phyloP scores from a whole-genome alignment of 2,113 vertebrate species.

The Asarcornis scutulata region DNA sequence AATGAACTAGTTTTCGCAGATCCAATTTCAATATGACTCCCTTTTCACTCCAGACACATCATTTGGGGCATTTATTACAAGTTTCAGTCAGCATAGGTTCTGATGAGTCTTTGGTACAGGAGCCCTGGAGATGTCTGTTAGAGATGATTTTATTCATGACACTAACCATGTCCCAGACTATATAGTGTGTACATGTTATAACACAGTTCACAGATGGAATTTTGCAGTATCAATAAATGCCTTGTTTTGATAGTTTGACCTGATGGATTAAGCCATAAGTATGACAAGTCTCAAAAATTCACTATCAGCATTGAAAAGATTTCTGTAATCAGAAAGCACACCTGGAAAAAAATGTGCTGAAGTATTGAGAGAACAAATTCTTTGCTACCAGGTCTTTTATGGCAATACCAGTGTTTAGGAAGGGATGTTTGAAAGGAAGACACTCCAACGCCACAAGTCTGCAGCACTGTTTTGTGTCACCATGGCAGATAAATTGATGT shows the following conservation, averaged over 20 bases:
- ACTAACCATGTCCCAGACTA: background rate
- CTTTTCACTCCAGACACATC: background rate
- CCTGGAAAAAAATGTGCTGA: background rate
- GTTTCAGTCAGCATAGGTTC: background rate
- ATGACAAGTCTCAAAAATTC: background rate
- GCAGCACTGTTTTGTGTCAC: background rate
- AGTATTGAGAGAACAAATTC: background rate
- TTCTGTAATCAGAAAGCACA: background rate
- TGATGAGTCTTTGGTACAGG: background rate
- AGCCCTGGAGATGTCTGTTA: background rate
- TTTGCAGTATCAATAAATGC: background rate
- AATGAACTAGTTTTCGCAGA: background rate
- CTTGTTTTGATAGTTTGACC: background rate
- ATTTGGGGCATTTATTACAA: background rate
- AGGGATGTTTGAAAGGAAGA: background rate
- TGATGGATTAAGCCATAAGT: background rate
- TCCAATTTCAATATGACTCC: background rate
- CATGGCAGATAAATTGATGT: background rate
- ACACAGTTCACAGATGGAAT: background rate
- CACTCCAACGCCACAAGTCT: accelerated
- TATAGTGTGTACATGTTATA: background rate
- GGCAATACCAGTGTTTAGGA: background rate
- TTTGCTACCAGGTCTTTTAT: background rate
- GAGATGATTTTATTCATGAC: background rate
- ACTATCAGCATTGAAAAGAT: background rate